Evolutionary conservation across 2,888 invertebrate species (phyloP).

Genomic region (Acleris emargana): DNA sequence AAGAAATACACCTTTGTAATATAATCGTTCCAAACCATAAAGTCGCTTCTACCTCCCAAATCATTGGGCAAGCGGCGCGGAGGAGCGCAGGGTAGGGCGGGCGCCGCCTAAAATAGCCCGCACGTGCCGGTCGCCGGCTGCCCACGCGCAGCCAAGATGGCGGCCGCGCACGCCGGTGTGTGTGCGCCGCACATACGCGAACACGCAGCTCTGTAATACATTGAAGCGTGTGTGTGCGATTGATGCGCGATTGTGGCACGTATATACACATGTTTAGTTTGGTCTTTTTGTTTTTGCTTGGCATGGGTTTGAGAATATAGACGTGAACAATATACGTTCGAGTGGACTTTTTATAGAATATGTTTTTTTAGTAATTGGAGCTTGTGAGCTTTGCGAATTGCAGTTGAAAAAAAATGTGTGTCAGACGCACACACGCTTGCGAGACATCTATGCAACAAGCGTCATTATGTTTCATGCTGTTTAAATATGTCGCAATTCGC

Average conservation of each 20-base stretch:
- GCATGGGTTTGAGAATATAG: constrained; percentile 27
- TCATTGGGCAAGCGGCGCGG: constrained; percentile 45
- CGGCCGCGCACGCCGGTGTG: constrained; percentile 55
- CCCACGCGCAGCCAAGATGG: constrained; percentile 81
- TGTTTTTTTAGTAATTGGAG: not conserved
- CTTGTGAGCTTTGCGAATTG: too few species aligned
- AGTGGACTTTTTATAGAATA: constrained; percentile 6
- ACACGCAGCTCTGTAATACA: constrained; percentile 1
- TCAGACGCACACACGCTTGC: too few species aligned
- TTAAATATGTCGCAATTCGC: too few species aligned
- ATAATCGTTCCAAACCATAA: constrained; percentile 7
- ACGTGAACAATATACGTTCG: constrained; percentile 10
- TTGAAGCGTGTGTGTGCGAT: constrained; percentile 56
- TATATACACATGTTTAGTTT: constrained; percentile 31
- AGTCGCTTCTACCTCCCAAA: constrained; percentile 29
- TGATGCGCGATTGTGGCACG: constrained; percentile 49
- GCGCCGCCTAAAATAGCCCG: constrained; percentile 81
- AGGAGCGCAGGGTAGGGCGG: constrained; percentile 53
- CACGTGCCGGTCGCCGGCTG: constrained; percentile 79
- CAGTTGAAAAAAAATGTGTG: too few species aligned
- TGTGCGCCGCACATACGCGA: constrained; percentile 19
- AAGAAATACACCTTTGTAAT: not conserved
- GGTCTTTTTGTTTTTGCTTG: constrained; percentile 27
- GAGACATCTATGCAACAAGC: too few species aligned
- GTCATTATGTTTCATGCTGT: too few species aligned